These are phyloP conservation scores for Drosophila orosa DNA, from an alignment of 1,140 invertebrate genomes.

Conservation along the genomic window DNA sequence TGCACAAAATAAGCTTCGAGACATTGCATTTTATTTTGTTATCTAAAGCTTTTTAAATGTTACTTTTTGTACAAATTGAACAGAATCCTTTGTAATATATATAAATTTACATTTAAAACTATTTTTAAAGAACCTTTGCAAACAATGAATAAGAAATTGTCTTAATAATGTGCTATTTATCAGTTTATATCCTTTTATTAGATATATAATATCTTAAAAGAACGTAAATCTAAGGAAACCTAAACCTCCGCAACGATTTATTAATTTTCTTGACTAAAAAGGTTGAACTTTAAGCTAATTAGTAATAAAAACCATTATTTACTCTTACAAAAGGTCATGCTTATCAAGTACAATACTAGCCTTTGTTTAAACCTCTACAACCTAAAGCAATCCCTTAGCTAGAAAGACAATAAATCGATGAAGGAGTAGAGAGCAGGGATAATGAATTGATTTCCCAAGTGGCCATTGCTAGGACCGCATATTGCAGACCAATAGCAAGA, in stretches of 20 bases:
- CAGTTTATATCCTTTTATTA: neutral
- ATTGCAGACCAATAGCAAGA: neutral
- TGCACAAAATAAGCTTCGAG: no score
- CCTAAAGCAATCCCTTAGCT: no score
- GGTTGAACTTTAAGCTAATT: neutral
- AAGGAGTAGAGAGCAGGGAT: neutral
- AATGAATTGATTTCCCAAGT: conserved; percentile 24
- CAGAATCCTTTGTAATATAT: neutral
- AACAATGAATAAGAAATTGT: no score
- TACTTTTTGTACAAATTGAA: neutral
- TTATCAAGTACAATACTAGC: neutral
- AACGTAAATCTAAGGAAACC: no score
- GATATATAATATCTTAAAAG: no score
- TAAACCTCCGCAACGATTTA: neutral
- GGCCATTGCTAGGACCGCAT: neutral
- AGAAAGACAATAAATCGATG: conserved; percentile 8
- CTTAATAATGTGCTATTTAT: neutral
- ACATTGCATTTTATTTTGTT: neutral
- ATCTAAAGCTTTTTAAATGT: neutral
- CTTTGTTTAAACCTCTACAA: neutral
- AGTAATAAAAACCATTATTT: no score
- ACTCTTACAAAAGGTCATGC: neutral
- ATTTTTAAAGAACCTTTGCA: neutral
- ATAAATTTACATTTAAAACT: neutral
- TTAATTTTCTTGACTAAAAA: neutral